Percentiles rank a stretch among this genome's conserved stretches.
phyloP scores from a whole-genome alignment of 2,797 vertebrate genomes.

The Tarsius wallacei region DNA sequence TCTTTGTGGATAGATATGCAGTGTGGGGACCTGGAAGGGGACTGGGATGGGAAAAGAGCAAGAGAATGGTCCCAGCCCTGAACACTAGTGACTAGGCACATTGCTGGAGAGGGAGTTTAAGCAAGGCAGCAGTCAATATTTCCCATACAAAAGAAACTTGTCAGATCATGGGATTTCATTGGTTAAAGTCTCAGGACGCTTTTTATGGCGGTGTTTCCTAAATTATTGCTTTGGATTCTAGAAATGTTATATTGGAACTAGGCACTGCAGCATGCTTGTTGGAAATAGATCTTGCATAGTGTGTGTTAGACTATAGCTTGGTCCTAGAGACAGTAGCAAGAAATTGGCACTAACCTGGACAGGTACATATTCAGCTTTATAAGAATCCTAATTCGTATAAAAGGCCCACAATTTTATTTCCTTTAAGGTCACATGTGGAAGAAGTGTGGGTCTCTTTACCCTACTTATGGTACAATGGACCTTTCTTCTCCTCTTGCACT shows the following conservation, averaged over 20 bases:
- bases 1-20: rapidly evolving
- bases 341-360: neutral
- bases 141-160: neutral
- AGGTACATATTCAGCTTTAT: constrained; percentile 21
- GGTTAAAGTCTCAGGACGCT: constrained; percentile 20
- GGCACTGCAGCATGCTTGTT: neutral
- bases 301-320: neutral
- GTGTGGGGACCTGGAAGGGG: rapidly evolving
- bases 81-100: neutral
- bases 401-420: neutral
- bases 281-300: constrained; percentile 47
- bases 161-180: neutral
- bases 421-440: neutral
- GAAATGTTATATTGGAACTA: constrained; percentile 40
- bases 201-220: constrained; percentile 47
- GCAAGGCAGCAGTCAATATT: neutral
- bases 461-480: neutral
- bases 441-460: neutral
- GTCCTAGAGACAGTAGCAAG: neutral
- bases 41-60: neutral
- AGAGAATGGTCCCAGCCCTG: neutral
- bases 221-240: constrained; percentile 63
- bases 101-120: neutral
- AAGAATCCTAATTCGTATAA: neutral
- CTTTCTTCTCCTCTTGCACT: neutral